A percentile compares a stretch with the other conserved stretches of the same genome.
phyloP scores from a whole-genome alignment of 92 coral and sea anemone species.

The Phenganax marumi region DNA sequence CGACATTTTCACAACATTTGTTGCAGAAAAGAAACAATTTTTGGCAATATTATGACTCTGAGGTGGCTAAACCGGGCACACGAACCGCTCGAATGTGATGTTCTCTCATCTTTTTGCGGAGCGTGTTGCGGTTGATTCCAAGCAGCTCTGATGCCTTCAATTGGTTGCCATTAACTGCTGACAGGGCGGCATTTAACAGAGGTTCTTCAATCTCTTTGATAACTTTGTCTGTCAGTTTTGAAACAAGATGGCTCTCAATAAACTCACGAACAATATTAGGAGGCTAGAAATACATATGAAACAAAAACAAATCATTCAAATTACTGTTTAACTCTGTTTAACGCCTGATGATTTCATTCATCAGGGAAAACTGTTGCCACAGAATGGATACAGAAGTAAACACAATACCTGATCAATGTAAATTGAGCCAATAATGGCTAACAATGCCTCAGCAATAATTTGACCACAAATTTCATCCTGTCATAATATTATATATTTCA shows the following conservation, averaged over 20 bases:
- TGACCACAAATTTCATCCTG: slow-evolving; percentile 31
- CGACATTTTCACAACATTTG: too few species aligned
- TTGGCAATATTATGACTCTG: too few species aligned
- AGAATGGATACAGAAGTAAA: not conserved
- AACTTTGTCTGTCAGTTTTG: slow-evolving; percentile 62
- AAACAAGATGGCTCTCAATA: slow-evolving; percentile 60
- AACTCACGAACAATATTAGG: slow-evolving; percentile 69
- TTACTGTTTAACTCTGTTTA: not conserved
- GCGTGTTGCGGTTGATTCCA: too few species aligned
- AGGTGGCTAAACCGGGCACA: too few species aligned
- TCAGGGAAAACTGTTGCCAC: not conserved
- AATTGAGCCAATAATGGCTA: slow-evolving; percentile 78
- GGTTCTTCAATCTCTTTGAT: slow-evolving; percentile 68
- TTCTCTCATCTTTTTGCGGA: too few species aligned
- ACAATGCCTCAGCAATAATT: slow-evolving; percentile 53
- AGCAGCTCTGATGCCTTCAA: too few species aligned
- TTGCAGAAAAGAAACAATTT: slow-evolving; percentile 41
- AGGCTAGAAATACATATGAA: slow-evolving; percentile 53
- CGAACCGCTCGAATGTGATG: too few species aligned
- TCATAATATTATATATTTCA: not conserved
- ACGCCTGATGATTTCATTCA: too few species aligned
- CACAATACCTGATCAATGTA: slow-evolving; percentile 71
- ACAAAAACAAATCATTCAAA: not conserved
- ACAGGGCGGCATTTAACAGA: too few species aligned
- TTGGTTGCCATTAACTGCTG: too few species aligned